Percentiles rank a stretch among this genome's conserved stretches.
phyloP scores from a whole-genome alignment of 2,888 invertebrate species.

The Chelonus formosanus region DNA sequence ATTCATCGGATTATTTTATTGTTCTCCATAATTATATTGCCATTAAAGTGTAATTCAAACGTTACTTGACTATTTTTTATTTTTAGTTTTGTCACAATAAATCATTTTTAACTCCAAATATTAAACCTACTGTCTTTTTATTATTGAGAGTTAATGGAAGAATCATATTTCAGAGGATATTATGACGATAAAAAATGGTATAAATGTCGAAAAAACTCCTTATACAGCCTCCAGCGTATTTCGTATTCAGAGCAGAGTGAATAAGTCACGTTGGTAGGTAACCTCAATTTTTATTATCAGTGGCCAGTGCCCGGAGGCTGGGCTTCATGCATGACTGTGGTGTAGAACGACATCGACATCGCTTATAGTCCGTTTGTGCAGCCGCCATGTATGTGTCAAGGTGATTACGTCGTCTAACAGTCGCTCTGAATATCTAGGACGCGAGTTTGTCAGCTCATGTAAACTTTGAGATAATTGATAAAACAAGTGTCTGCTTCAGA shows the following conservation, averaged over 20 bases:
- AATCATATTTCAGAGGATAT: no score
- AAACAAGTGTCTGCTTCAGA: conserved; percentile 1
- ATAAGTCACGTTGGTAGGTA: conserved; percentile 32
- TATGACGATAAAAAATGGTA: not conserved
- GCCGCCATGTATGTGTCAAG: conserved; percentile 42
- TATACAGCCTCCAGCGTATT: conserved; percentile 19
- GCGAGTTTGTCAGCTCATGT: conserved; percentile 35
- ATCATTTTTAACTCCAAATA: no score
- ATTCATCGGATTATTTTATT: no score
- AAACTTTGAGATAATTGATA: conserved; percentile 30
- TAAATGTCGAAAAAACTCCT: conserved; percentile 7
- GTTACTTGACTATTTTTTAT: no score
- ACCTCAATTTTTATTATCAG: conserved; percentile 45
- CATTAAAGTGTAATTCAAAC: no score
- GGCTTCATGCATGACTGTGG: conserved; percentile 40
- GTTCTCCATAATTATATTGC: no score
- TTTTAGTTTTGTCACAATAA: no score
- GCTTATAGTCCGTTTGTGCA: conserved; percentile 24
- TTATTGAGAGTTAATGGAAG: no score
- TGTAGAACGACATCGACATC: conserved; percentile 33
- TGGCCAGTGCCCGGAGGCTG: conserved; percentile 40
- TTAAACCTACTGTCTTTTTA: no score
- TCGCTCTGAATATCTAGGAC: conserved; percentile 44
- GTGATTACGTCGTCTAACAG: conserved; percentile 41
- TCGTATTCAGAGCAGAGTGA: conserved; percentile 36